phyloP scores from a whole-genome alignment of 2,113 vertebrate species.

The Ahaetulla prasina region DNA sequence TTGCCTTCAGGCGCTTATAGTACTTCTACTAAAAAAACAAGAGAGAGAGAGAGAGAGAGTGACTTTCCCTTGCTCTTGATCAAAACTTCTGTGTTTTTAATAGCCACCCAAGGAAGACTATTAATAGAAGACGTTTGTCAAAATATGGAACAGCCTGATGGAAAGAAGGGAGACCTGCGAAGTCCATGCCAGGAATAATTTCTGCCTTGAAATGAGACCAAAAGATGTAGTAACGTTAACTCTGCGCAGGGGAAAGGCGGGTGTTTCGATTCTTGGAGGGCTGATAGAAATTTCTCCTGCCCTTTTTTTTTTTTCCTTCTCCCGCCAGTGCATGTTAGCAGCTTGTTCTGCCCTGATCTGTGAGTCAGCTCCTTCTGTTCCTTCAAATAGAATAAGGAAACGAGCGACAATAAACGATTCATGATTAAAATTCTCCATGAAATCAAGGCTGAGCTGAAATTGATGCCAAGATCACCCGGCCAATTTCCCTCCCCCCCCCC shows the following conservation, averaged over 20 bases:
- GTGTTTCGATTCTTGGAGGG: constrained; percentile 10
- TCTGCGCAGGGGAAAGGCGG: constrained; percentile 41
- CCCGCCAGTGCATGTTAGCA: background rate
- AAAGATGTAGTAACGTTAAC: constrained; percentile 34
- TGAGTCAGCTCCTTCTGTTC: constrained; percentile 41
- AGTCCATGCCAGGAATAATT: constrained; percentile 57
- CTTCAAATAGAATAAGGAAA: constrained; percentile 20
- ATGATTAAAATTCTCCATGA: background rate
- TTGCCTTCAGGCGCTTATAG: constrained; percentile 45
- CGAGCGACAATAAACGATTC: constrained; percentile 22
- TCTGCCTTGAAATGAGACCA: constrained; percentile 35
- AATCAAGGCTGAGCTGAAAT: background rate
- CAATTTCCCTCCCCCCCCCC: background rate
- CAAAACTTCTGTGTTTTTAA: constrained; percentile 38
- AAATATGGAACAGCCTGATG: constrained; percentile 37
- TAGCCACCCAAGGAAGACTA: constrained; percentile 55
- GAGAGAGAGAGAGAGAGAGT: constrained; percentile 35
- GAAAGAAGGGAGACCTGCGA: constrained; percentile 35
- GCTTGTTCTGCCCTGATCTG: background rate
- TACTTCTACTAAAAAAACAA: too few species aligned
- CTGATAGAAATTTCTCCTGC: background rate
- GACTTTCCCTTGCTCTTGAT: constrained; percentile 50
- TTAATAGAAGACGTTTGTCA: constrained; percentile 56
- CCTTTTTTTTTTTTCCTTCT: background rate
- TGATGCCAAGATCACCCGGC: background rate